Evolutionary conservation across 2,888 invertebrate species (phyloP).

Genomic region (Hanleya hanleyi): DNA sequence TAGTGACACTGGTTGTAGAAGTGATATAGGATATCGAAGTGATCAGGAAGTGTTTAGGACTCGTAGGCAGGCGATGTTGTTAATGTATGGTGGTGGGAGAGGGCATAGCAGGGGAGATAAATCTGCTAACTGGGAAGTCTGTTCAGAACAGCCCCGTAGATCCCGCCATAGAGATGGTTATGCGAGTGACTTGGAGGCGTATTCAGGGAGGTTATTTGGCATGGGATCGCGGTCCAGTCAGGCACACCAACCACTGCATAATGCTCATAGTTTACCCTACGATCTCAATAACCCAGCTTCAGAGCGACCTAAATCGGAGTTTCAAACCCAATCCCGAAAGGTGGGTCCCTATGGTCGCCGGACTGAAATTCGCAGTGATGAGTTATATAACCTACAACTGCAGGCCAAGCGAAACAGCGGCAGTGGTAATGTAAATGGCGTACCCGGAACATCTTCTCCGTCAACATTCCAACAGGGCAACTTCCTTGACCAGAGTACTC

Average conservation of each 20-base stretch:
- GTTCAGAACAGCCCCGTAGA: neutral
- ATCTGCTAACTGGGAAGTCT: neutral
- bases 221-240: neutral
- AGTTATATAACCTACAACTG: neutral
- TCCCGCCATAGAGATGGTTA: constrained; percentile 49
- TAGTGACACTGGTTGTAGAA: constrained; percentile 32
- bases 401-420: neutral
- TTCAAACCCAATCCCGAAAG: neutral
- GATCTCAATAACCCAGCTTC: constrained; percentile 11
- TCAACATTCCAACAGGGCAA: constrained; percentile 48
- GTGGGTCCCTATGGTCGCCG: no score
- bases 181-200: constrained; percentile 65
- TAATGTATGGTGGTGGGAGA: neutral
- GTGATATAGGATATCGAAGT: constrained; percentile 36
- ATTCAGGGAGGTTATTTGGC: constrained; percentile 35
- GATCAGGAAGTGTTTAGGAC: constrained; percentile 50
- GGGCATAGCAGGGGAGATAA: neutral
- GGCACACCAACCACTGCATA: constrained; percentile 17
- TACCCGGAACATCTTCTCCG: constrained; percentile 35
- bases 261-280: constrained; percentile 41
- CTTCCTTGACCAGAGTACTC: constrained; percentile 58
- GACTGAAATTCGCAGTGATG: neutral
- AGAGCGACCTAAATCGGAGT: neutral
- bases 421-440: neutral
- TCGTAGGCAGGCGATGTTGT: neutral